A percentile compares a stretch with the other conserved stretches of the same genome.
Conservation (phyloP, 2,888 invertebrate species). For the Dinocampus coccinellae region DNA sequence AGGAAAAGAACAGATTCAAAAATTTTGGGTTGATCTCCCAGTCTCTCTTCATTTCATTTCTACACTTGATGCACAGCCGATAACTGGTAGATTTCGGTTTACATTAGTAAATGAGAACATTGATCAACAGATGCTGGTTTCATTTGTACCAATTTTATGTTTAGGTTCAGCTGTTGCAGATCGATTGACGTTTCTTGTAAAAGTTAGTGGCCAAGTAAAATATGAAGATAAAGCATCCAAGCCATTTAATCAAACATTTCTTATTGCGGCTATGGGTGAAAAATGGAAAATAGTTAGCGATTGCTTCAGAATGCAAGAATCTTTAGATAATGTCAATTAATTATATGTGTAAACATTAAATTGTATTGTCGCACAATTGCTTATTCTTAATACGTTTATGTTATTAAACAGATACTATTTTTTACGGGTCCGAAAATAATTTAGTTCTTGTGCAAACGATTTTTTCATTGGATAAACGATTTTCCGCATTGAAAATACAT, state of each 20-base stretch:
- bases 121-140: not conserved
- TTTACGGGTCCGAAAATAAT: too few relatives aligned
- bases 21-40: slow-evolving; percentile 88
- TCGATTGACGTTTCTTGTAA: slow-evolving; percentile 86
- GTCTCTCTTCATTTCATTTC: slow-evolving; percentile 82
- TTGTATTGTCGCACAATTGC: too few relatives aligned
- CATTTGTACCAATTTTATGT: slow-evolving; percentile 45
- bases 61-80: slow-evolving; percentile 90
- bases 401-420: too few relatives aligned
- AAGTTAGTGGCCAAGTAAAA: slow-evolving; percentile 85
- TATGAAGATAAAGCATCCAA: slow-evolving; percentile 76
- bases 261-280: slow-evolving; percentile 88
- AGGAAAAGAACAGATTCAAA: slow-evolving; percentile 86
- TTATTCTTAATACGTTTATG: too few relatives aligned
- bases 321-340: slow-evolving; percentile 46
- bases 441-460: too few relatives aligned
- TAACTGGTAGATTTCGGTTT: slow-evolving; percentile 71
- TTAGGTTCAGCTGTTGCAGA: slow-evolving; percentile 81
- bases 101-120: not conserved
- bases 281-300: slow-evolving; percentile 96
- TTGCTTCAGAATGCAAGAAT: slow-evolving; percentile 83
- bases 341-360: not conserved
- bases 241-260: slow-evolving; percentile 87
- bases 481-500: too few relatives aligned
- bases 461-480: too few relatives aligned